These are phyloP conservation scores for Macrophya alboannulata DNA, from an alignment of 2,888 invertebrate genomes.

Conservation along the genomic window DNA sequence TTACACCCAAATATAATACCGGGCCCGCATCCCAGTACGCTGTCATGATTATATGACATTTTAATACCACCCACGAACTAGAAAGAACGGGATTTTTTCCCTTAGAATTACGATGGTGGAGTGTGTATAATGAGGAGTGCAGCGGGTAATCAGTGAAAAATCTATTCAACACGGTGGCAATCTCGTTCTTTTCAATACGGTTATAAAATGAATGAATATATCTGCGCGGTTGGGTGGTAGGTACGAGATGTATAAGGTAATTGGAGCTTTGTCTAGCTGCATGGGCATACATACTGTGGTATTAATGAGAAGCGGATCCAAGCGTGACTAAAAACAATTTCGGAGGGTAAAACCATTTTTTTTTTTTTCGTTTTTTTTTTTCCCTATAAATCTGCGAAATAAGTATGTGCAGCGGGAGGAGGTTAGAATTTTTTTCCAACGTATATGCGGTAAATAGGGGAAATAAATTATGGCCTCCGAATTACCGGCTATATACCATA, in stretches of 20 bases:
- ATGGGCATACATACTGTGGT: background rate
- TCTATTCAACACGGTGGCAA: constrained; percentile 11
- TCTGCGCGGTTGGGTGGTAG: background rate
- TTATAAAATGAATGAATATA: background rate
- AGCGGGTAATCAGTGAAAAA: constrained; percentile 4
- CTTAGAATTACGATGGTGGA: background rate
- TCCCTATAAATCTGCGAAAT: background rate
- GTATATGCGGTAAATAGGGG: background rate
- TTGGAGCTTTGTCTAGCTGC: background rate
- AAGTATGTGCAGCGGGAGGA: too few relatives aligned
- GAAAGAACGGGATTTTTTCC: background rate
- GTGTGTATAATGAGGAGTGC: background rate
- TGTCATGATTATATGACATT: constrained; percentile 13
- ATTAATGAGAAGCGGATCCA: background rate
- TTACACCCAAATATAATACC: background rate
- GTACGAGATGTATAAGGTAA: too few relatives aligned
- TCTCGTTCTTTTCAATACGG: background rate
- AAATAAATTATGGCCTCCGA: background rate
- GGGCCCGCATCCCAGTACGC: constrained; percentile 22
- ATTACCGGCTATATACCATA: background rate
- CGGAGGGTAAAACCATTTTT: background rate
- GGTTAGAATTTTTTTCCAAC: too few relatives aligned
- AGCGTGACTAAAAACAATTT: constrained; percentile 39
- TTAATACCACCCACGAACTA: constrained; percentile 32
- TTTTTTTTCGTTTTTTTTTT: background rate